A percentile compares a stretch with the other conserved stretches of the same genome.
Evolutionary conservation across 2,113 vertebrate genomes (phyloP).

Genomic region (Origma solitaria): DNA sequence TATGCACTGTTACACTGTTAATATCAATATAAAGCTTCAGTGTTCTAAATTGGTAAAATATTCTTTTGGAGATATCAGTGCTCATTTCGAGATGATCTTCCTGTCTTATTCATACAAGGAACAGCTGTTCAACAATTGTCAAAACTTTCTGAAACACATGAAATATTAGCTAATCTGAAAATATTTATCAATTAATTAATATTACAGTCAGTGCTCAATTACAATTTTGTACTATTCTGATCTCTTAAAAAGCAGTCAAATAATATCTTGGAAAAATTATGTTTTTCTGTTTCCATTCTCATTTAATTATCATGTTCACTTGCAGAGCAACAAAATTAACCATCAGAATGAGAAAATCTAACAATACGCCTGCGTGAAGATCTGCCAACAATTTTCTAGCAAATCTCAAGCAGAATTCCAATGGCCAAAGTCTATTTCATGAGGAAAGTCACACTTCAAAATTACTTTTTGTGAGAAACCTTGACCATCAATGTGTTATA

Average conservation of each 20-base stretch:
- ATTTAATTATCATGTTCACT: background rate
- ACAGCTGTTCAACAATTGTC: background rate
- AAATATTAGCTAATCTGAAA: background rate
- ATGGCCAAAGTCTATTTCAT: background rate
- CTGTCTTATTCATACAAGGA: background rate
- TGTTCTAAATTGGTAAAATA: background rate
- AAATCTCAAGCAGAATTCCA: conserved; percentile 8
- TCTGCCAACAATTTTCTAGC: conserved; percentile 11
- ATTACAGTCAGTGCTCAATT: background rate
- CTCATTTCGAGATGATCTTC: background rate
- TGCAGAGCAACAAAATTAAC: background rate
- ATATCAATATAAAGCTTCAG: background rate
- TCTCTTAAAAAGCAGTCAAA: background rate
- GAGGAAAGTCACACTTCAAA: background rate
- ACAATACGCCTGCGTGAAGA: background rate
- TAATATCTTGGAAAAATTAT: background rate
- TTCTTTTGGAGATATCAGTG: background rate
- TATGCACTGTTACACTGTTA: background rate
- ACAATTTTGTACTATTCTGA: background rate
- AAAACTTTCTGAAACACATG: background rate
- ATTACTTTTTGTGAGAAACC: background rate
- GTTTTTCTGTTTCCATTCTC: background rate
- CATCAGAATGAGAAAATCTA: conserved; percentile 1
- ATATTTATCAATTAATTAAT: background rate
- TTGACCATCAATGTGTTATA: background rate